A percentile compares a stretch with the other conserved stretches of the same genome.
These are phyloP conservation scores for Emydura subglobosa DNA, from an alignment of 2,113 vertebrate species.

Conservation along the genomic window DNA sequence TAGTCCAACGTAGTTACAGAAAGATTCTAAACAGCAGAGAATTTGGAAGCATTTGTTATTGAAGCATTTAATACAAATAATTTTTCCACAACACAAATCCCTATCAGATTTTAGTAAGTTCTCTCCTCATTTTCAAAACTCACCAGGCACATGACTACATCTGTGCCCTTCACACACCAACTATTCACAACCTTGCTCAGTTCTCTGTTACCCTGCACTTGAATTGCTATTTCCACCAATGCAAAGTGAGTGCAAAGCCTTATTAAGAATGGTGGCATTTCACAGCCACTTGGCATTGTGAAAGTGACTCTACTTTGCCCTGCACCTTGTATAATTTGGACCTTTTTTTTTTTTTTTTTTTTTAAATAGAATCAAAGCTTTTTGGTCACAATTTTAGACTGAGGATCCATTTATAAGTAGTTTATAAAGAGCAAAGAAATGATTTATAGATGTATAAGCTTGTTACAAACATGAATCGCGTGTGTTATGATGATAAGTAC, in stretches of 20 bases:
- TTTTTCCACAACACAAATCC: not conserved
- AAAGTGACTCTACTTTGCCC: not conserved
- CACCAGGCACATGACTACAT: not conserved
- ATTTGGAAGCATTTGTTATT: not conserved
- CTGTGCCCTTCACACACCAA: fast-evolving
- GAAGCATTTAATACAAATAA: not conserved
- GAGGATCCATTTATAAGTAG: not conserved
- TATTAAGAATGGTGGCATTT: not conserved
- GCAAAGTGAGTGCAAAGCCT: not conserved
- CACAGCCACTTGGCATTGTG: not conserved
- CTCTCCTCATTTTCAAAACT: not conserved
- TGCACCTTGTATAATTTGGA: not conserved
- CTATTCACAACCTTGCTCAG: not conserved
- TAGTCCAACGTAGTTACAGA: fast-evolving
- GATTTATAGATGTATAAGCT: constrained; percentile 12
- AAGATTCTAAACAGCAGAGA: not conserved
- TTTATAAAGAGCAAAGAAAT: constrained; percentile 32
- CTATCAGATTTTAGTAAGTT: fast-evolving
- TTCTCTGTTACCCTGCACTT: not conserved
- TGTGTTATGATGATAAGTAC: not conserved
- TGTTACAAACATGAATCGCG: not conserved
- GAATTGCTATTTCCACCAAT: not conserved
- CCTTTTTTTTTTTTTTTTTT: not conserved
- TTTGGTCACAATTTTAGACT: not conserved
- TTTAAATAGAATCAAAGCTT: not conserved